A percentile compares a stretch with the other conserved stretches of the same genome.
phyloP scores from a whole-genome alignment of 2,888 invertebrate species.

The Drosophila algonquin region DNA sequence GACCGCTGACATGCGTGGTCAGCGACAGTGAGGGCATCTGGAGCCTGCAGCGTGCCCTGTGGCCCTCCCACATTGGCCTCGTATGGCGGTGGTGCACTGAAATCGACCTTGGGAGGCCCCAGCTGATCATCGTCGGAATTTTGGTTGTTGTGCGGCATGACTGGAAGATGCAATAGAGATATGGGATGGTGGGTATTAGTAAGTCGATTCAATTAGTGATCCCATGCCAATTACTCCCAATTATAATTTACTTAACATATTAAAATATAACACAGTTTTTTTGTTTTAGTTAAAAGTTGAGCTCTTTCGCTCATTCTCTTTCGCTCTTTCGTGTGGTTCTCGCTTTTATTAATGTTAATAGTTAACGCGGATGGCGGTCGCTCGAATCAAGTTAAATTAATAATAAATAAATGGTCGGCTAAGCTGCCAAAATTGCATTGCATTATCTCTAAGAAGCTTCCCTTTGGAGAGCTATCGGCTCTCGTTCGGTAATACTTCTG shows the following conservation, averaged over 20 bases:
- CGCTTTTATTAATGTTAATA: conserved; percentile 56
- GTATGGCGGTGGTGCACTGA: conserved; percentile 94
- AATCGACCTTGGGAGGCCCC: conserved; percentile 93
- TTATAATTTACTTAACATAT: neutral
- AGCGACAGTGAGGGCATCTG: conserved; percentile 75
- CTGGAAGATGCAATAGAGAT: conserved; percentile 38
- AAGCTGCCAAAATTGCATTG: conserved; percentile 73
- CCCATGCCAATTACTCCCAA: neutral
- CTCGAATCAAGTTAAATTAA: conserved; percentile 58
- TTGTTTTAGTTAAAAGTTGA: neutral
- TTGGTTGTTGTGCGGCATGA: conserved; percentile 71
- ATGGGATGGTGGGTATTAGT: neutral
- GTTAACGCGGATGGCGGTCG: conserved; percentile 36
- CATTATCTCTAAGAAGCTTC: conserved; percentile 50
- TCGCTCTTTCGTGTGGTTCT: conserved; percentile 26
- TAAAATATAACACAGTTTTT: neutral
- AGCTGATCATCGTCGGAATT: conserved; percentile 84
- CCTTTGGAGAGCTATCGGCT: conserved; percentile 18
- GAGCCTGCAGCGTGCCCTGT: conserved; percentile 51
- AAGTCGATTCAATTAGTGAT: neutral
- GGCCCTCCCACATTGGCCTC: conserved; percentile 85
- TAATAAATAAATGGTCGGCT: conserved; percentile 55
- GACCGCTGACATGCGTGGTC: conserved; percentile 42
- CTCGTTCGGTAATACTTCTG: conserved; percentile 39
- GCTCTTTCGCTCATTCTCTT: neutral